Evolutionary conservation across 2,888 invertebrate species (phyloP).

Genomic region (Eilema sororculum): DNA sequence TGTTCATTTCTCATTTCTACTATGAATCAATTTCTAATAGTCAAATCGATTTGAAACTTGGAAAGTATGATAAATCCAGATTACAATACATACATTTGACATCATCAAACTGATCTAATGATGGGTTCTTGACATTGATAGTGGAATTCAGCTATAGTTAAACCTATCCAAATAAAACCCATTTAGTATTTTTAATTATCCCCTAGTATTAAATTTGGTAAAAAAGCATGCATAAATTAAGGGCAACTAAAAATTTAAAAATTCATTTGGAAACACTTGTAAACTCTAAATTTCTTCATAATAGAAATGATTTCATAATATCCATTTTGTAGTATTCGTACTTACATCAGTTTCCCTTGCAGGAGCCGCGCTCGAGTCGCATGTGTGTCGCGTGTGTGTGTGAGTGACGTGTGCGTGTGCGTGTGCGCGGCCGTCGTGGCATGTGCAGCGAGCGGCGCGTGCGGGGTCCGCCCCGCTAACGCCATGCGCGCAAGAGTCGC

Average conservation of each 20-base stretch:
- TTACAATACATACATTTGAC: background rate
- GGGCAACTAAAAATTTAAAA: no score
- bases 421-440: slow-evolving; percentile 40
- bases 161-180: no score
- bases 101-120: background rate
- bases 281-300: no score
- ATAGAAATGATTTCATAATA: background rate
- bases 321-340: background rate
- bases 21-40: background rate
- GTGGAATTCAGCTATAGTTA: no score
- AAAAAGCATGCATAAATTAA: no score
- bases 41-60: no score
- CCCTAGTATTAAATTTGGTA: no score
- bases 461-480: slow-evolving; percentile 71
- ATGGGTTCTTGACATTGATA: no score
- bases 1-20: background rate
- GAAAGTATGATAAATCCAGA: no score
- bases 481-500: slow-evolving; percentile 68
- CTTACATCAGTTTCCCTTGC: background rate
- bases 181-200: no score
- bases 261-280: no score
- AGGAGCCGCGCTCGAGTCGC: slow-evolving; percentile 31
- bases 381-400: slow-evolving; percentile 49
- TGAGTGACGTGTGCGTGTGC: slow-evolving; percentile 44
- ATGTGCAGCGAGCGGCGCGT: slow-evolving; percentile 50